Conservation (phyloP, 2,113 vertebrate genomes). For the Anarhynchus alexandrinus region DNA sequence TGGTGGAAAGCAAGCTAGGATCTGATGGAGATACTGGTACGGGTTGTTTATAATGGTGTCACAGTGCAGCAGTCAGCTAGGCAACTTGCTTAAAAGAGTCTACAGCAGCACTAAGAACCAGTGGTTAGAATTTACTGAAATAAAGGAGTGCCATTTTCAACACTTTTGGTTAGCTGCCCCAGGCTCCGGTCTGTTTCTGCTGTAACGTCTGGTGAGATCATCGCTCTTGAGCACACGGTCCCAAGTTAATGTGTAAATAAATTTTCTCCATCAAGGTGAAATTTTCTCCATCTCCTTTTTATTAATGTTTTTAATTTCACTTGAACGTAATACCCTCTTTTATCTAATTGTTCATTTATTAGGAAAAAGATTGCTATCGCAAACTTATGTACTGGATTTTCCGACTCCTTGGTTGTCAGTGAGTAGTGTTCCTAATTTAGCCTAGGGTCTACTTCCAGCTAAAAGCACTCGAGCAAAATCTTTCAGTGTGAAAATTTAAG, state of each 20-base stretch:
- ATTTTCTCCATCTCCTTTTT: background rate
- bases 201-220: background rate
- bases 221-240: background rate
- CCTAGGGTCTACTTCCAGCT: background rate
- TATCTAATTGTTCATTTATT: background rate
- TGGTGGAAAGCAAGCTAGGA: background rate
- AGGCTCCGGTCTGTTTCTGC: background rate
- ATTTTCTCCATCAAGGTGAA: background rate
- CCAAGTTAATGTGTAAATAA: background rate
- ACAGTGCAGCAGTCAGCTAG: background rate
- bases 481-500: slow-evolving; percentile 9
- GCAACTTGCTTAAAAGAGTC: background rate
- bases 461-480: background rate
- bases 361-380: background rate
- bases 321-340: background rate
- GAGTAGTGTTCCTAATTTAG: background rate
- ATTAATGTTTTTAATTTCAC: background rate
- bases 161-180: background rate
- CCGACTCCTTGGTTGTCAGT: background rate
- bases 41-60: background rate
- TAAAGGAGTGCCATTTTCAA: background rate
- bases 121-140: background rate
- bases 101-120: background rate
- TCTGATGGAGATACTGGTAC: background rate
- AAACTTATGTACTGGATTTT: background rate